Conservation (phyloP, 2,888 invertebrate species). For the Eristalis intricaria region DNA sequence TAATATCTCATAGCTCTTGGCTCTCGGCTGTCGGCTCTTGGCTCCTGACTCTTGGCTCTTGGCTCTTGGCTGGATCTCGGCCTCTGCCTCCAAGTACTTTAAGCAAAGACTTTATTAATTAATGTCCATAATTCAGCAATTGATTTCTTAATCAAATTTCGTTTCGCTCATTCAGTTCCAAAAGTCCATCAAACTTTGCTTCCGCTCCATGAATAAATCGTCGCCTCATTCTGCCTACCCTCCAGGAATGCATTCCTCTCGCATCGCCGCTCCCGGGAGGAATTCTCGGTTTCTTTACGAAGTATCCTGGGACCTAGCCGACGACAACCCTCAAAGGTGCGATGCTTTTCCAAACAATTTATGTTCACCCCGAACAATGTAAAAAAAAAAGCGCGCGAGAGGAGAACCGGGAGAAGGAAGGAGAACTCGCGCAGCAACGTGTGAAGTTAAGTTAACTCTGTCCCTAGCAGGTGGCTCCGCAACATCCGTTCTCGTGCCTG, state of each 20-base stretch:
- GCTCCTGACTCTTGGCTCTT: too few relatives aligned
- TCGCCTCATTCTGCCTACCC: background rate
- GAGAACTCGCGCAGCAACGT: background rate
- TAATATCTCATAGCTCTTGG: too few relatives aligned
- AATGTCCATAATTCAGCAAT: background rate
- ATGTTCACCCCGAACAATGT: background rate
- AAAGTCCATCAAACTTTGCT: background rate
- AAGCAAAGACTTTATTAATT: background rate
- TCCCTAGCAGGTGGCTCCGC: conserved; percentile 29
- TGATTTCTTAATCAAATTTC: background rate
- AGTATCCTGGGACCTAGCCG: conserved; percentile 33
- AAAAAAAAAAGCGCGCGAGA: background rate
- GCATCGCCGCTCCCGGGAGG: background rate
- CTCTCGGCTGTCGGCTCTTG: too few relatives aligned
- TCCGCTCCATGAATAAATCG: background rate
- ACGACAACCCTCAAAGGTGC: conserved; percentile 26
- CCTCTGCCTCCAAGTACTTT: too few relatives aligned
- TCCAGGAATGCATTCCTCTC: background rate
- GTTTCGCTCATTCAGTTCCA: background rate
- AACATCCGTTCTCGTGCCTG: conserved; percentile 16
- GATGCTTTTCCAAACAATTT: conserved; percentile 25
- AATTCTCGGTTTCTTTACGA: background rate
- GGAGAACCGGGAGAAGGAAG: background rate
- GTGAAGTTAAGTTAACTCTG: conserved; percentile 5
- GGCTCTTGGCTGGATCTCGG: too few relatives aligned